Percentiles rank a stretch among this genome's conserved stretches.
Conservation (phyloP, 1,140 invertebrate species). For the Drosophila navojoa region DNA sequence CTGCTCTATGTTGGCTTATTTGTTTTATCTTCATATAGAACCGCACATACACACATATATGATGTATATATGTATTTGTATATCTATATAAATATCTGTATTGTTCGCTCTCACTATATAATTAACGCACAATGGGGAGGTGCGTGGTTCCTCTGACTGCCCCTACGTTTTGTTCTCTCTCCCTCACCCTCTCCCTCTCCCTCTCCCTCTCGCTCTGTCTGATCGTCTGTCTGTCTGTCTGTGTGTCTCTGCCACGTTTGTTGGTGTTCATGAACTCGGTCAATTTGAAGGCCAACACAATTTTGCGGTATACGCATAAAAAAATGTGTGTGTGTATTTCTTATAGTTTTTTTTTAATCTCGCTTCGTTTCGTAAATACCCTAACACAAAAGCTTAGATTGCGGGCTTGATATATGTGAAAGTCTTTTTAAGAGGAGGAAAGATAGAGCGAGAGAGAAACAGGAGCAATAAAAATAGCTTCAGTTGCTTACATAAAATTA, state of each 20-base stretch:
- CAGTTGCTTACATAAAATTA: too few species aligned
- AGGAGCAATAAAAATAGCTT: too few species aligned
- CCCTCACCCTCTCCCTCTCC: not conserved
- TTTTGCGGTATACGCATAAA: constrained; percentile 77
- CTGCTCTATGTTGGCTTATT: constrained; percentile 49
- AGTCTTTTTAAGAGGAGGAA: too few species aligned
- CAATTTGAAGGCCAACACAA: constrained; percentile 77
- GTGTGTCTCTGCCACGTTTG: constrained; percentile 34
- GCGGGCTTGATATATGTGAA: not conserved
- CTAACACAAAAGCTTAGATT: constrained; percentile 1
- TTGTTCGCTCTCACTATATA: constrained; percentile 63
- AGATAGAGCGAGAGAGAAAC: too few species aligned
- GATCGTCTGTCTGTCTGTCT: constrained; percentile 14
- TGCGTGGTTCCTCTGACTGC: constrained; percentile 44
- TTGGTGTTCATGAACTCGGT: constrained; percentile 76
- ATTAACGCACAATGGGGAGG: constrained; percentile 81
- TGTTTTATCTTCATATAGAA: constrained; percentile 44
- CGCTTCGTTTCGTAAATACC: constrained; percentile 30
- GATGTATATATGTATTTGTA: constrained; percentile 30
- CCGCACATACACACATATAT: not conserved
- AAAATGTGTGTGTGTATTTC: constrained; percentile 15
- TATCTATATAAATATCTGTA: constrained; percentile 30
- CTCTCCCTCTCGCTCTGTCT: constrained; percentile 3
- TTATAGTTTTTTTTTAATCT: constrained; percentile 35
- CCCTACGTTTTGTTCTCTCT: too few species aligned